Evolutionary conservation across 2,797 vertebrate genomes (phyloP).

Genomic region (Acrossocheilus fasciatus): DNA sequence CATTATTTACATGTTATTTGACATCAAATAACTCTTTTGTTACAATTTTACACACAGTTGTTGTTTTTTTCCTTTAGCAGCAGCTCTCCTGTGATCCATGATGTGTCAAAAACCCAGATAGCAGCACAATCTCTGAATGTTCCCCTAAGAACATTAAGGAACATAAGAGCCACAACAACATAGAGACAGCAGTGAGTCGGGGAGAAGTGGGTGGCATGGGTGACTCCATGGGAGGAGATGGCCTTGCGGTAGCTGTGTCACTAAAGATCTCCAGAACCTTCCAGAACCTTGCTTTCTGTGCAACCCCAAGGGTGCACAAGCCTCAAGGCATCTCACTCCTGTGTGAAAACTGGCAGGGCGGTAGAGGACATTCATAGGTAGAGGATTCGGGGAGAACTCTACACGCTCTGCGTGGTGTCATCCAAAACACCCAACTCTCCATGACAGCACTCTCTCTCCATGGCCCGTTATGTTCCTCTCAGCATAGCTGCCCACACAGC

Average conservation of each 20-base stretch:
- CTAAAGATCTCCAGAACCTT: slow-evolving; percentile 11
- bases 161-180: slow-evolving; percentile 53
- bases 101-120: background rate
- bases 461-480: slow-evolving; percentile 57
- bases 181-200: slow-evolving; percentile 56
- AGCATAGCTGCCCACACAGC: slow-evolving; percentile 62
- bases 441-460: slow-evolving; percentile 58
- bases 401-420: slow-evolving; percentile 52
- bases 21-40: background rate
- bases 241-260: slow-evolving; percentile 35
- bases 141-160: background rate
- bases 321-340: slow-evolving; percentile 38
- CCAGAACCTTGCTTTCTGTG: background rate
- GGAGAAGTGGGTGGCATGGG: slow-evolving; percentile 60
- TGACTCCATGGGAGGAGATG: slow-evolving; percentile 54
- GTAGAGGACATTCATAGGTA: slow-evolving; percentile 18
- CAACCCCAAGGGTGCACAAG: background rate
- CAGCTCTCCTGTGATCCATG: background rate
- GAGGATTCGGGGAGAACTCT: slow-evolving; percentile 25
- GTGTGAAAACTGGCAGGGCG: slow-evolving; percentile 44
- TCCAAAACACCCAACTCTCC: slow-evolving; percentile 61
- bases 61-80: background rate
- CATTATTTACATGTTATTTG: background rate
- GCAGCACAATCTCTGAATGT: background rate
- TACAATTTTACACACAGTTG: background rate